These are phyloP conservation scores for Platynereis dumerilii DNA, from an alignment of 2,888 invertebrate species.

Conservation along the genomic window DNA sequence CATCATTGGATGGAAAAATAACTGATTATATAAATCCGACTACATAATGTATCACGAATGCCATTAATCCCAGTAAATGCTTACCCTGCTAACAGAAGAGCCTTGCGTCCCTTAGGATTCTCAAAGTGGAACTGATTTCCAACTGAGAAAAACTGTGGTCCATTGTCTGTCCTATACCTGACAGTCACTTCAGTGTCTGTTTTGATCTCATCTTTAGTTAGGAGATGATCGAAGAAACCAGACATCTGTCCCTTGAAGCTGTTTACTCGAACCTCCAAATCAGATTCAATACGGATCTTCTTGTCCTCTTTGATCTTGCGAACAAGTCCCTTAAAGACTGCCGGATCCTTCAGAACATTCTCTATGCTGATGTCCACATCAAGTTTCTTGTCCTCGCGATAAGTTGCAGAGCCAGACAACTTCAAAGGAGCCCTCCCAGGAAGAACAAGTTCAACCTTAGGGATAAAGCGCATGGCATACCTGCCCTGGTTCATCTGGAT, in stretches of 20 bases:
- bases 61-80: too few relatives aligned
- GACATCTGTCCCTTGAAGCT: conserved; percentile 22
- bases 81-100: too few relatives aligned
- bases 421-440: conserved; percentile 3
- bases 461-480: conserved; percentile 1
- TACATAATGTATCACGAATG: too few relatives aligned
- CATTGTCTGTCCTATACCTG: not conserved
- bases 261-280: conserved; percentile 26
- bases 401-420: conserved; percentile 20
- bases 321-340: conserved; percentile 25
- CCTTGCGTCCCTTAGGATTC: too few relatives aligned
- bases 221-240: conserved; percentile 17
- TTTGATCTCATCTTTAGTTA: conserved; percentile 1
- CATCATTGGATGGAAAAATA: too few relatives aligned
- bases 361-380: conserved; percentile 26
- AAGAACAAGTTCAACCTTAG: conserved; percentile 3
- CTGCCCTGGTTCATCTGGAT: conserved; percentile 27
- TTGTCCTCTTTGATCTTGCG: conserved; percentile 5
- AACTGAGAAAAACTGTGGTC: too few relatives aligned
- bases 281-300: conserved; percentile 24
- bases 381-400: conserved; percentile 21
- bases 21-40: not conserved
- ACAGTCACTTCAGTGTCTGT: not conserved
- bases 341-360: conserved; percentile 29
- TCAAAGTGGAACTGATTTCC: too few relatives aligned